Conservation (phyloP, 2,113 vertebrate species). For the Sarotherodon lohbergeri region DNA sequence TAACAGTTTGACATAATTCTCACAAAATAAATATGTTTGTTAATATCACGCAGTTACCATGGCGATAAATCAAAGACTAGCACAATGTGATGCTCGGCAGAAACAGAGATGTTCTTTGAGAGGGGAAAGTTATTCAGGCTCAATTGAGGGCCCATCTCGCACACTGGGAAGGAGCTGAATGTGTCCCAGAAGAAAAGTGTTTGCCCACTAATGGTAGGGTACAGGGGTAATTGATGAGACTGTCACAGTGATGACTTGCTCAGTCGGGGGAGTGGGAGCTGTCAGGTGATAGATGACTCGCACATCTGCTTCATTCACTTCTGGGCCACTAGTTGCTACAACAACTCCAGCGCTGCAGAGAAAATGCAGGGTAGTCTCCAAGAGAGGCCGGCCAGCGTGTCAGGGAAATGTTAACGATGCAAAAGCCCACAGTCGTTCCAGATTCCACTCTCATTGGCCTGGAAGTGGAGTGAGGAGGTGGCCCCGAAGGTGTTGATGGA, state of each 20-base stretch:
- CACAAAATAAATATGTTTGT: background rate
- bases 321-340: constrained; percentile 83
- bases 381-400: constrained; percentile 75
- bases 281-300: constrained; percentile 82
- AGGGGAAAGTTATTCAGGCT: constrained; percentile 60
- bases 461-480: constrained; percentile 42
- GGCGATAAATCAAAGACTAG: constrained; percentile 23
- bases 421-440: constrained; percentile 73
- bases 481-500: constrained; percentile 49
- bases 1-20: background rate
- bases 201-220: constrained; percentile 66
- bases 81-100: constrained; percentile 9
- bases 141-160: constrained; percentile 66
- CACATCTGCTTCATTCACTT: constrained; percentile 86
- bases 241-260: constrained; percentile 85
- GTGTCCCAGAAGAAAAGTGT: constrained; percentile 54
- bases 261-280: constrained; percentile 74
- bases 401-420: constrained; percentile 84
- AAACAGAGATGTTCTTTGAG: constrained; percentile 55
- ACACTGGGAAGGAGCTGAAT: constrained; percentile 62
- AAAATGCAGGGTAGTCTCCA: constrained; percentile 83
- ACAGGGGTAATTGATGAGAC: constrained; percentile 71
- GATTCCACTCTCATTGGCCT: constrained; percentile 66
- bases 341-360: constrained; percentile 75
- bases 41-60: background rate